A percentile compares a stretch with the other conserved stretches of the same genome.
Conservation (phyloP, 2,797 vertebrate genomes). For the Betta splendens region DNA sequence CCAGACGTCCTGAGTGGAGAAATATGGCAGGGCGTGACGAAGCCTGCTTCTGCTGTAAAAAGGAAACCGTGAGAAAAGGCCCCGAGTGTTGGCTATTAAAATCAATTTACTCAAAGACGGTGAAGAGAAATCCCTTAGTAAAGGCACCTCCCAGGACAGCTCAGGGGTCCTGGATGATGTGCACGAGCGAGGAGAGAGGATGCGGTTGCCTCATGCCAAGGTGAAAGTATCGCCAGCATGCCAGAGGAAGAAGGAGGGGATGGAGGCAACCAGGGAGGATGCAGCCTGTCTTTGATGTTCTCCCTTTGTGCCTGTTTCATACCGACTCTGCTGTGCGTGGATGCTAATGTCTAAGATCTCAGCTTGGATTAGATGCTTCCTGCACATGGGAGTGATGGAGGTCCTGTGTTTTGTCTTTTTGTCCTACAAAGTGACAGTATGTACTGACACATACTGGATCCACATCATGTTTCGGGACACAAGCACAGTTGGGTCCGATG, state of each 20-base stretch:
- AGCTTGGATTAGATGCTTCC: constrained; percentile 21
- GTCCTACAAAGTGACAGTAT: constrained; percentile 11
- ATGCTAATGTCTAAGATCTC: constrained; percentile 41
- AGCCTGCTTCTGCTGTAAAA: constrained; percentile 69
- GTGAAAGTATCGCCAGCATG: constrained; percentile 59
- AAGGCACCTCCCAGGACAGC: constrained; percentile 67
- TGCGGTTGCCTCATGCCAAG: constrained; percentile 53
- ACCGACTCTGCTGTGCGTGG: constrained; percentile 27
- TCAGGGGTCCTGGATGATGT: constrained; percentile 63
- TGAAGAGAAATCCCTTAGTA: constrained; percentile 68
- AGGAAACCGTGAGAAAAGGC: constrained; percentile 72
- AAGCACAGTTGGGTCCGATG: constrained; percentile 17
- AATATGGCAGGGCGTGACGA: constrained; percentile 78
- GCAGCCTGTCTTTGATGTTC: constrained; percentile 52
- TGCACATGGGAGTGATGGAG: not conserved
- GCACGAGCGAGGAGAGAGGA: constrained; percentile 35
- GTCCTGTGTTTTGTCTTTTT: constrained; percentile 17
- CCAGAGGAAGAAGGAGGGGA: constrained; percentile 40
- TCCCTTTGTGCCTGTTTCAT: constrained; percentile 46
- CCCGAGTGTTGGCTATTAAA: constrained; percentile 79
- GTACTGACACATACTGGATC: constrained; percentile 11
- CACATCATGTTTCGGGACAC: constrained; percentile 17
- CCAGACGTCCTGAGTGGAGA: constrained; percentile 74
- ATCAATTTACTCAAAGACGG: constrained; percentile 79
- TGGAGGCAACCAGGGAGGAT: constrained; percentile 4